Evolutionary conservation across 2,113 vertebrate species (phyloP).

Genomic region (Myotis davidii): DNA sequence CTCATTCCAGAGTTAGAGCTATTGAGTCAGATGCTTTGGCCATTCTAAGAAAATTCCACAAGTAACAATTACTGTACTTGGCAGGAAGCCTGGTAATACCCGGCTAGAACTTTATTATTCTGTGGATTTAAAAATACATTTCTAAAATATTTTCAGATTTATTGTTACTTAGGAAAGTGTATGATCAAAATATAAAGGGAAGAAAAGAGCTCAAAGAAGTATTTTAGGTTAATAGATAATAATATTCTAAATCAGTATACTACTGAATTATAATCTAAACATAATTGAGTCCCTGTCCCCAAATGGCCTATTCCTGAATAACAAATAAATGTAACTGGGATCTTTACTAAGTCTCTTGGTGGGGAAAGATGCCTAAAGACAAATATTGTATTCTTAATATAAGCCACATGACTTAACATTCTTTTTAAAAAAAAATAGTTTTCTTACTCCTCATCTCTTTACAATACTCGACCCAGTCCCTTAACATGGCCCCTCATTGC

Average conservation of each 20-base stretch:
- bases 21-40: slow-evolving; percentile 69
- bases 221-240: neutral
- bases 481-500: neutral
- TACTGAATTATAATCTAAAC: slow-evolving; percentile 40
- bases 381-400: slow-evolving; percentile 57
- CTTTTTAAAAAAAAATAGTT: slow-evolving; percentile 8
- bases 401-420: slow-evolving; percentile 60
- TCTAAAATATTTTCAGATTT: slow-evolving; percentile 61
- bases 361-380: slow-evolving; percentile 38
- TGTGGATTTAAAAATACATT: slow-evolving; percentile 69
- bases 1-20: slow-evolving; percentile 65
- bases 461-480: neutral
- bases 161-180: slow-evolving; percentile 47
- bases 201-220: slow-evolving; percentile 36
- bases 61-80: slow-evolving; percentile 76
- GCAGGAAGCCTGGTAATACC: slow-evolving; percentile 61
- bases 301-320: slow-evolving; percentile 52
- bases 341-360: slow-evolving; percentile 51
- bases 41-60: slow-evolving; percentile 76
- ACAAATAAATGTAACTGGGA: slow-evolving; percentile 66
- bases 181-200: slow-evolving; percentile 51
- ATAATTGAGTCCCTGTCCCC: slow-evolving; percentile 19
- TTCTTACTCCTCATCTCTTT: slow-evolving; percentile 43
- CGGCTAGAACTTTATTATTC: slow-evolving; percentile 55
- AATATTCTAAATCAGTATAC: neutral